Evolutionary conservation across 2,888 invertebrate genomes (phyloP).

Genomic region (Clistopyga incitator): DNA sequence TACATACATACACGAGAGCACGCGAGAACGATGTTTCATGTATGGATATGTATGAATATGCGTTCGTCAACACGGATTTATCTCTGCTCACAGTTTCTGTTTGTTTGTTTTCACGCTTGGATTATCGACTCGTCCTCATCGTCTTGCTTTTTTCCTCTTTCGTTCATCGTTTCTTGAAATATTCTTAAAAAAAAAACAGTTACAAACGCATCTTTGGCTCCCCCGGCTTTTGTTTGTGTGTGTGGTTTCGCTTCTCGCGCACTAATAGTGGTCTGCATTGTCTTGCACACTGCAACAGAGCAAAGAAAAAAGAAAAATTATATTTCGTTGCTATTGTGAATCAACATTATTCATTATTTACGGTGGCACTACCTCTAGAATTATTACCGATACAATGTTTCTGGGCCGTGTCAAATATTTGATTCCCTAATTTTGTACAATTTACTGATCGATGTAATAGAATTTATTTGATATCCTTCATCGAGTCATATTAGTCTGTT

Average conservation of each 20-base stretch:
- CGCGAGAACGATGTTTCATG: constrained; percentile 42
- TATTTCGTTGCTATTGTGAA: not conserved
- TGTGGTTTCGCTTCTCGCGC: constrained; percentile 62
- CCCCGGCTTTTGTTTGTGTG: constrained; percentile 73
- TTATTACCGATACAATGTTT: not conserved
- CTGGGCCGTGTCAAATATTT: too few relatives aligned
- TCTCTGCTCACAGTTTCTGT: constrained; percentile 4
- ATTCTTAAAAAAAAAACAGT: constrained; percentile 74
- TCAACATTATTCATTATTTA: not conserved
- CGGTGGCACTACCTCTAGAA: not conserved
- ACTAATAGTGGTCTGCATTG: constrained; percentile 81
- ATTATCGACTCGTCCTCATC: constrained; percentile 34
- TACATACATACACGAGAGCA: constrained; percentile 47
- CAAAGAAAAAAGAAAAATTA: constrained; percentile 17
- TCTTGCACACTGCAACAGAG: constrained; percentile 82
- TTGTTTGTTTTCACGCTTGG: constrained; percentile 23
- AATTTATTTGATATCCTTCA: too few relatives aligned
- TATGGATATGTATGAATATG: constrained; percentile 54
- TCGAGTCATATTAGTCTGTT: too few relatives aligned
- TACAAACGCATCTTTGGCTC: constrained; percentile 84
- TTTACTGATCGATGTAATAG: too few relatives aligned
- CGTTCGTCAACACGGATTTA: constrained; percentile 48
- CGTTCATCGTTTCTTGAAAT: constrained; percentile 45
- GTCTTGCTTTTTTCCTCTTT: constrained; percentile 42
- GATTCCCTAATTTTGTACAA: too few relatives aligned